Evolutionary conservation across 2,113 vertebrate species (phyloP).

Genomic region (Nothoprocta pentlandii): DNA sequence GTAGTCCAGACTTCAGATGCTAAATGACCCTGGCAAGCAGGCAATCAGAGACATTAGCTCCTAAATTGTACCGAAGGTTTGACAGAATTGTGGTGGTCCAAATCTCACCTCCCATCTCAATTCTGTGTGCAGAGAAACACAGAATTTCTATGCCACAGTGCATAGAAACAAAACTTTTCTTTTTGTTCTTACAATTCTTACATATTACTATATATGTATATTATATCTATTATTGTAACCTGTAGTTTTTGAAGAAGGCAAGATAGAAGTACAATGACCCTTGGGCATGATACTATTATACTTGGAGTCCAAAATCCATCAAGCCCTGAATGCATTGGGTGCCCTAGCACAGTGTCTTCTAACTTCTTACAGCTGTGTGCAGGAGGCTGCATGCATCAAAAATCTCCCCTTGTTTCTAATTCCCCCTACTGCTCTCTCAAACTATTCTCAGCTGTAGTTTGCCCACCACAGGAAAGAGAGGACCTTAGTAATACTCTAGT

Average conservation of each 20-base stretch:
- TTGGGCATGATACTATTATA: neutral
- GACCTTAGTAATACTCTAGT: neutral
- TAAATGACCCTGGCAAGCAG: neutral
- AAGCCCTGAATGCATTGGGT: neutral
- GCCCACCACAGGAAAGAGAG: neutral
- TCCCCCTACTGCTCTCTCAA: neutral
- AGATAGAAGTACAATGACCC: neutral
- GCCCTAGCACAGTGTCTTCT: neutral
- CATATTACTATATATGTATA: neutral
- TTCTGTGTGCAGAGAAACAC: neutral
- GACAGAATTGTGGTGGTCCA: neutral
- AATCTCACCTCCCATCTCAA: neutral
- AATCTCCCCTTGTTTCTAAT: neutral
- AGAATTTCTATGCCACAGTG: neutral
- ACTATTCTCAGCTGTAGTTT: neutral
- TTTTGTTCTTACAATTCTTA: neutral
- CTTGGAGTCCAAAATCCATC: neutral
- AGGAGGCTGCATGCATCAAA: neutral
- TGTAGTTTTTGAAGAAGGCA: constrained; percentile 18
- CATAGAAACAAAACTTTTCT: neutral
- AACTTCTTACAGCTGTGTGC: neutral
- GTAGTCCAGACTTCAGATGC: neutral
- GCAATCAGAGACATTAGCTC: neutral
- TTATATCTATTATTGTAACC: neutral
- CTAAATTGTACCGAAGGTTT: neutral